Conservation (phyloP, 2,797 vertebrate genomes). For the Tapirus indicus region DNA sequence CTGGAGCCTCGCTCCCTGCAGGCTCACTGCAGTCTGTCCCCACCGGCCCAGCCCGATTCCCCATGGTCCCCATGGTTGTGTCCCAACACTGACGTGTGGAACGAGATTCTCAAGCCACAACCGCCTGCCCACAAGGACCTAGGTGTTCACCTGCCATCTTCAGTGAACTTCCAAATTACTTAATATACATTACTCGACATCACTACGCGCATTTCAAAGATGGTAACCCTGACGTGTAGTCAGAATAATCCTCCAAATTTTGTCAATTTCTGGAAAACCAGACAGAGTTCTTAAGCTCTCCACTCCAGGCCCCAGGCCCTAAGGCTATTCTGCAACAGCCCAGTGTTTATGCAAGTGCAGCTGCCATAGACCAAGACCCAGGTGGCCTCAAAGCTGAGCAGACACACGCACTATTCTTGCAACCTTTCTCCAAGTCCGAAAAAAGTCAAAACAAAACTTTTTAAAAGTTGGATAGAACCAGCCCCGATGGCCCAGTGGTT, state of each 20-base stretch:
- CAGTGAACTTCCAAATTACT: not conserved
- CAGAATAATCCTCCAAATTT: not conserved
- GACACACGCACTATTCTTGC: not conserved
- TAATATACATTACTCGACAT: not conserved
- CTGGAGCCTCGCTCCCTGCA: not conserved
- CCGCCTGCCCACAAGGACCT: not conserved
- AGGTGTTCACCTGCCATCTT: not conserved
- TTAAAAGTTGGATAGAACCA: not conserved
- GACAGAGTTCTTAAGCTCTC: not conserved
- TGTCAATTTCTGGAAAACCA: not conserved
- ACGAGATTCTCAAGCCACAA: not conserved
- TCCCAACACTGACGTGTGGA: not conserved
- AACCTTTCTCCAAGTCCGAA: not conserved
- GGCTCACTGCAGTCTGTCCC: not conserved
- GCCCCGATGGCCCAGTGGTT: too few species aligned
- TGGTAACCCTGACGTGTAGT: not conserved
- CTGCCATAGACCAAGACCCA: not conserved
- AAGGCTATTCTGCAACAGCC: not conserved
- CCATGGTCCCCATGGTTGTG: not conserved
- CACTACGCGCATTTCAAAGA: not conserved
- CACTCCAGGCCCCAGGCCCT: not conserved
- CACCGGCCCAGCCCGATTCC: not conserved
- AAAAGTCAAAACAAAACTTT: not conserved
- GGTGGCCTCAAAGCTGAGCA: not conserved
- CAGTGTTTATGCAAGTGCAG: too few species aligned